These are phyloP conservation scores for Rhagoletis zephyria DNA, from an alignment of 1,140 invertebrate genomes.

Conservation along the genomic window DNA sequence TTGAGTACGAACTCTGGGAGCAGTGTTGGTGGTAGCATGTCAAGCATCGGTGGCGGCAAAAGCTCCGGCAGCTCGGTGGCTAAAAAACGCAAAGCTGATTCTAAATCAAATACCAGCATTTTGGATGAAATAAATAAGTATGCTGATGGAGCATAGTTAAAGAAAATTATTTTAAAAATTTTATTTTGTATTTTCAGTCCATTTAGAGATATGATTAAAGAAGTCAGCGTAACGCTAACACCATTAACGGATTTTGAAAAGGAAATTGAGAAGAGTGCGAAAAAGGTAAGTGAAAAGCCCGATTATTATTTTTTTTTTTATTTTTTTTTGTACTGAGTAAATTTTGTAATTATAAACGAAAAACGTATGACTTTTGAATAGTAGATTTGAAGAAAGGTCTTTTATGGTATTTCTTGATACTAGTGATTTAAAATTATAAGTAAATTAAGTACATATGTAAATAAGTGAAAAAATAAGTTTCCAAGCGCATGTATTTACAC, in stretches of 20 bases:
- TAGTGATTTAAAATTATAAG: too few relatives aligned
- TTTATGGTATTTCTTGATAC: too few relatives aligned
- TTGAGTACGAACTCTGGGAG: not conserved
- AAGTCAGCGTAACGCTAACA: conserved; percentile 69
- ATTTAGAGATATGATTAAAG: conserved; percentile 70
- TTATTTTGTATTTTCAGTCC: conserved; percentile 56
- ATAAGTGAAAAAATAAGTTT: too few relatives aligned
- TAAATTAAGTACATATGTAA: too few relatives aligned
- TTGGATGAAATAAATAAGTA: conserved; percentile 69
- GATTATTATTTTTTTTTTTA: too few relatives aligned
- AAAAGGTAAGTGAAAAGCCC: conserved; percentile 72
- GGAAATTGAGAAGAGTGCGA: conserved; percentile 71
- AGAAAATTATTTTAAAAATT: not conserved
- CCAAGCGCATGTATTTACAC: too few relatives aligned
- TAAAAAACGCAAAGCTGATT: conserved; percentile 69
- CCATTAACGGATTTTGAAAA: conserved; percentile 70
- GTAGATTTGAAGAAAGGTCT: too few relatives aligned
- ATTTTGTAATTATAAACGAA: too few relatives aligned
- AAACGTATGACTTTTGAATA: too few relatives aligned
- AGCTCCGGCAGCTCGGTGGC: conserved; percentile 55
- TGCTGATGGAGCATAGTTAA: not conserved
- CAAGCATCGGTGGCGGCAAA: not conserved
- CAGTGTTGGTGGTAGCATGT: not conserved
- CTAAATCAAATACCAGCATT: conserved; percentile 59
- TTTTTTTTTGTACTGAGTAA: too few relatives aligned